Percentiles rank a stretch among this genome's conserved stretches.
phyloP scores from a whole-genome alignment of 2,888 invertebrate genomes.

The Drepanosiphum platanoidis region DNA sequence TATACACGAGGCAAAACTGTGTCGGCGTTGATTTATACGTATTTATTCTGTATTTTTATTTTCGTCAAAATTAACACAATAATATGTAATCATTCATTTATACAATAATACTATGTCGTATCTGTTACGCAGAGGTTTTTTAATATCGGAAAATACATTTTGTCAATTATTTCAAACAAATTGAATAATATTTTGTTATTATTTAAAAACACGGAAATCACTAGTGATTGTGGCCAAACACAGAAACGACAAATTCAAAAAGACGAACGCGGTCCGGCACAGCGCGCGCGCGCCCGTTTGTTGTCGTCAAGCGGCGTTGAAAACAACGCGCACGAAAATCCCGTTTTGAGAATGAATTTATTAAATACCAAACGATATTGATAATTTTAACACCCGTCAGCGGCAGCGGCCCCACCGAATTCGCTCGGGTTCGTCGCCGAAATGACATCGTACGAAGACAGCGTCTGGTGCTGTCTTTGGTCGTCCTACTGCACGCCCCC shows the following conservation, averaged over 20 bases:
- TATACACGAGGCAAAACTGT: too few species aligned
- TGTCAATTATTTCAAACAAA: too few species aligned
- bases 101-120: too few species aligned
- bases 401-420: not conserved
- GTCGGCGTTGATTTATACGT: not conserved
- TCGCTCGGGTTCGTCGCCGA: not conserved
- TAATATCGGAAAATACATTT: too few species aligned
- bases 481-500: not conserved
- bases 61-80: not conserved
- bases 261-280: too few species aligned
- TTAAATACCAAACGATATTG: not conserved
- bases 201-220: too few species aligned
- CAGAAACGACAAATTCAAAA: too few species aligned
- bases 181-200: too few species aligned
- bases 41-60: not conserved
- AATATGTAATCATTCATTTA: too few species aligned
- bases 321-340: not conserved
- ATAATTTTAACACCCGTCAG: not conserved
- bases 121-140: too few species aligned
- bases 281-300: not conserved
- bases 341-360: not conserved
- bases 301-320: not conserved
- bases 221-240: too few species aligned
- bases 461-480: slow-evolving; percentile 13
- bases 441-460: not conserved